phyloP scores from a whole-genome alignment of 1,140 invertebrate genomes.

The Acromyrmex charruanus region DNA sequence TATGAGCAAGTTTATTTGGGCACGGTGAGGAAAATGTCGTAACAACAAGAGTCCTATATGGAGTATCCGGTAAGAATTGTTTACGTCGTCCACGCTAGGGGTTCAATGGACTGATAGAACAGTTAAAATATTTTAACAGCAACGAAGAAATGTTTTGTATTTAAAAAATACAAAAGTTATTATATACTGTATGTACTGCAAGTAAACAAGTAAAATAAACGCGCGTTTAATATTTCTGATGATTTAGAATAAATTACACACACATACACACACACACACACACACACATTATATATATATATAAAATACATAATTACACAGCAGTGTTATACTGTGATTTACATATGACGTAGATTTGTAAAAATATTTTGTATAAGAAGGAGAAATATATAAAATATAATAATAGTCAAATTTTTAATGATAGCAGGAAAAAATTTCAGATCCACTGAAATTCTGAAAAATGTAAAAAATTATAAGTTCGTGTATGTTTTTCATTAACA shows the following conservation, averaged over 20 bases:
- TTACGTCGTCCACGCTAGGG: not conserved
- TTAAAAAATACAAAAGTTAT: not conserved
- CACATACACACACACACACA: too few species aligned
- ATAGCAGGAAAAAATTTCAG: not conserved
- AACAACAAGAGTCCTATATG: slow-evolving; percentile 6
- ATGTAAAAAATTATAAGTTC: not conserved
- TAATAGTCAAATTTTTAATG: not conserved
- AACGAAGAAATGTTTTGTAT: not conserved
- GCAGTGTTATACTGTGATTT: not conserved
- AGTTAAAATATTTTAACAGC: slow-evolving; percentile 37
- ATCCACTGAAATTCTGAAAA: not conserved
- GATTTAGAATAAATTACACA: not conserved
- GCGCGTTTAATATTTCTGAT: not conserved
- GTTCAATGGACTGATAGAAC: slow-evolving; percentile 37
- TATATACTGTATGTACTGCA: not conserved
- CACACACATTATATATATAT: not conserved
- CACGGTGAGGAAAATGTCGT: slow-evolving; percentile 38
- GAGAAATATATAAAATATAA: not conserved
- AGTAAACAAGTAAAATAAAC: too few species aligned
- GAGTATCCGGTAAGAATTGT: slow-evolving; percentile 32
- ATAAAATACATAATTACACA: not conserved
- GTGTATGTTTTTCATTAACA: not conserved
- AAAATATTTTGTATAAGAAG: not conserved
- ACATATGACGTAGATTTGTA: not conserved
- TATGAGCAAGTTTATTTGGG: slow-evolving; percentile 16